Base-by-base conservation (phyloP, 2,888 invertebrate genomes). In the Phaonia tiefii region DNA sequence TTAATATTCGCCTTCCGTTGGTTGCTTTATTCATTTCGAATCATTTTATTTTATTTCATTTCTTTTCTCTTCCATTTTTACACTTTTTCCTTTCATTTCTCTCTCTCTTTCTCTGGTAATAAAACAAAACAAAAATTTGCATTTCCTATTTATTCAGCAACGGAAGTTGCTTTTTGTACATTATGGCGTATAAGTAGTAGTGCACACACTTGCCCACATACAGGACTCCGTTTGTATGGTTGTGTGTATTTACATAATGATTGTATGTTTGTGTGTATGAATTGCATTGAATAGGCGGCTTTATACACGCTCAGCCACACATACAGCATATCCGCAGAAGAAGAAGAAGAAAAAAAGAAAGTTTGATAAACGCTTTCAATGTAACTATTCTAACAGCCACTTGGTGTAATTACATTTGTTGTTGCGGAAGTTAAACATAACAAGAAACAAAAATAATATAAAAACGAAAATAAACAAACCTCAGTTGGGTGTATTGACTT, bases 371-470 rank as follows among this genome's bases (percentile, higher is more conserved):
- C 81, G 81, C 72, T 81, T 81, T 69, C 65, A 78, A 81, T 79
- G 79, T 75, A 79, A 81, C 79, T 75, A 72, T 75, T 81, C 79
- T 79, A 81, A 75, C 81, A 80, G 80, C 80, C 80, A 83, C 80
- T 83, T 83, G 83, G 66, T 73, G 75, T 83, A 83, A 83, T 83
- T 83, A 83, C 77, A 78, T 76, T 80, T 75, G 78, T 75, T 58
- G 78, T 81, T 75, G 81, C 81, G 81, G 81, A 81, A 79, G 81
- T 79, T 69, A 79, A 79, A 80, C 76, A 80, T 80, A 70, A 73
- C 46, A 51, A 67, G 31, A 75, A 60, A 31, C 39, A 76, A 54
- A 69, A 22, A 22, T 31, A 44, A 75, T 54, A 31, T 25, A 76
- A 54, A 69, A 22, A 22, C 26, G 31, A 31, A 31, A 31, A 31